A percentile compares a stretch with the other conserved stretches of the same genome.
These are phyloP conservation scores for Margaritifera margaritifera DNA, from an alignment of 2,888 invertebrate genomes.

Conservation along the genomic window DNA sequence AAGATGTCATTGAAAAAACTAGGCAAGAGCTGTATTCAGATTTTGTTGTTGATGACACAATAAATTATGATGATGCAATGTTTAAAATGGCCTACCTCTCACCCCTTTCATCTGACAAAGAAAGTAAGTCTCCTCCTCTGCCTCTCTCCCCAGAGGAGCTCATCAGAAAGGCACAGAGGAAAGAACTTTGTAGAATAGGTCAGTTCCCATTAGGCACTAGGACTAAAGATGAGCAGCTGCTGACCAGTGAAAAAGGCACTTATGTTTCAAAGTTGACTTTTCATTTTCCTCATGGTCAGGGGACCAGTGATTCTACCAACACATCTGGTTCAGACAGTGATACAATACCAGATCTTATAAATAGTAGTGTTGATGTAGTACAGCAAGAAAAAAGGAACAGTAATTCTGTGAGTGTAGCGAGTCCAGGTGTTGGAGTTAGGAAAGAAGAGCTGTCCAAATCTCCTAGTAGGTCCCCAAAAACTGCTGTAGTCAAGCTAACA, in stretches of 20 bases:
- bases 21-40: conserved; percentile 40
- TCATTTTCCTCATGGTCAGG: neutral
- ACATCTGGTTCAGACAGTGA: conserved; percentile 9
- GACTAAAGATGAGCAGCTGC: too few relatives aligned
- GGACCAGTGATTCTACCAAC: conserved; percentile 6
- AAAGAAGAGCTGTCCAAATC: conserved; percentile 3
- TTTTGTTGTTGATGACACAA: conserved; percentile 40
- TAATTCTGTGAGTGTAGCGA: neutral
- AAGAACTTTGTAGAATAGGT: too few relatives aligned
- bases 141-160: conserved; percentile 60
- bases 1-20: conserved; percentile 8
- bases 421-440: conserved; percentile 2
- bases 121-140: conserved; percentile 56
- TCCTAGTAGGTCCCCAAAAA: conserved; percentile 17
- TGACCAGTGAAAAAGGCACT: too few relatives aligned
- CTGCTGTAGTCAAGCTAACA: conserved; percentile 45
- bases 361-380: conserved; percentile 2
- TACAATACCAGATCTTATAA: conserved; percentile 13
- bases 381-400: conserved; percentile 1
- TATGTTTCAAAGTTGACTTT: too few relatives aligned
- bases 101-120: conserved; percentile 56
- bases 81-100: conserved; percentile 62
- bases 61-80: conserved; percentile 56
- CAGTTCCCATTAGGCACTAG: too few relatives aligned
- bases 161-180: conserved; percentile 9